Evolutionary conservation across 2,113 vertebrate species (phyloP).

Genomic region (Clarias macrocephalus): DNA sequence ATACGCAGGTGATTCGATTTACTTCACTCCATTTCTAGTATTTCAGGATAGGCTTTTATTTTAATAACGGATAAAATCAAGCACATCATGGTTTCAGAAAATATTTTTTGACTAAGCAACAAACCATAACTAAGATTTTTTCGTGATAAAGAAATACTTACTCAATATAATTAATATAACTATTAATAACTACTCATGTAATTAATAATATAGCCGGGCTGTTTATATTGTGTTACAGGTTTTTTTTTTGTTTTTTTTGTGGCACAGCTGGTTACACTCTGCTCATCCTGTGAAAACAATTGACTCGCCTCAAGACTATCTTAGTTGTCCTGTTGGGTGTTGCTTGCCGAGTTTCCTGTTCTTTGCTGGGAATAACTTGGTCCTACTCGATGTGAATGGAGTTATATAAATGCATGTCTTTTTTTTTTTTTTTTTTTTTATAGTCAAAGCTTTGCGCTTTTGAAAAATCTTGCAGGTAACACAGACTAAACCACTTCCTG

Average conservation of each 20-base stretch:
- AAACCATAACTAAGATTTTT: too few species aligned
- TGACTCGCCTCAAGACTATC: not conserved
- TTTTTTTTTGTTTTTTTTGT: not conserved
- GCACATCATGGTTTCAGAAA: not conserved
- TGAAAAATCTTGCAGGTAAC: conserved; percentile 53
- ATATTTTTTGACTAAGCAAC: not conserved
- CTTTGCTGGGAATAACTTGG: conserved; percentile 59
- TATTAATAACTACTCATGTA: too few species aligned
- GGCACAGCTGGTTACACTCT: not conserved
- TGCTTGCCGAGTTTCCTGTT: not conserved
- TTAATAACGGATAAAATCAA: not conserved
- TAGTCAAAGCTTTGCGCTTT: conserved; percentile 45
- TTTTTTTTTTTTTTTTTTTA: conserved; percentile 9
- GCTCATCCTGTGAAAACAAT: conserved; percentile 18
- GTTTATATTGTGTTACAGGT: too few species aligned
- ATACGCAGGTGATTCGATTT: too few species aligned
- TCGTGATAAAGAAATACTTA: too few species aligned
- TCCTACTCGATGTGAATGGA: conserved; percentile 40
- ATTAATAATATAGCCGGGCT: not conserved
- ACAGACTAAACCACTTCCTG: conserved; percentile 57
- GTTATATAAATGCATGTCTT: conserved; percentile 17
- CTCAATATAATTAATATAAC: too few species aligned
- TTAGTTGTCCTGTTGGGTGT: not conserved
- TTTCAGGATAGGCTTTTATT: not conserved
- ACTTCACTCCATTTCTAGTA: too few species aligned